Evolutionary conservation across 1,140 invertebrate genomes (phyloP).

Genomic region (Drosophila sechellia): DNA sequence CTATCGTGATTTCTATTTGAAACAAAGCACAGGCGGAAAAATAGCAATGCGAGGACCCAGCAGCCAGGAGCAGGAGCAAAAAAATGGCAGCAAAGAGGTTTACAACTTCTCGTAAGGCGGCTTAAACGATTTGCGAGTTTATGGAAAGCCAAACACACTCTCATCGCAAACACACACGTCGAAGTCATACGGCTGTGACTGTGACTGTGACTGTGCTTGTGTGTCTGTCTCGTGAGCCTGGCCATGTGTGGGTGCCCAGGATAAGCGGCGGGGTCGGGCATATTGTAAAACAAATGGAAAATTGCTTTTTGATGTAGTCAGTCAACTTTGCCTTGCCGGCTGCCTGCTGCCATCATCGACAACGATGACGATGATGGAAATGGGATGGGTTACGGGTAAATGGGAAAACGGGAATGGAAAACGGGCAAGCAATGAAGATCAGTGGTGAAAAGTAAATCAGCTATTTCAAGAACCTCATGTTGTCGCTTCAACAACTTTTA

Average conservation of each 20-base stretch:
- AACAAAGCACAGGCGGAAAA: constrained; percentile 34
- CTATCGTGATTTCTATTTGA: constrained; percentile 66
- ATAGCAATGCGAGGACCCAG: constrained; percentile 17
- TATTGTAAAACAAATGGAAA: constrained; percentile 80
- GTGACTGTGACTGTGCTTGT: neutral
- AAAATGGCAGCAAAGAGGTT: constrained; percentile 73
- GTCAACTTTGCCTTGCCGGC: constrained; percentile 59
- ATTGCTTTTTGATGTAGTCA: constrained; percentile 82
- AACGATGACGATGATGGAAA: constrained; percentile 23
- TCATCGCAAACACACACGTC: constrained; percentile 53
- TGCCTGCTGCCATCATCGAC: constrained; percentile 58
- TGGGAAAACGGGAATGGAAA: constrained; percentile 24
- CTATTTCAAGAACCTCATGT: neutral
- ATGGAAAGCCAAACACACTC: constrained; percentile 81
- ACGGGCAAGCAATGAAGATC: constrained; percentile 4
- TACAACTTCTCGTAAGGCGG: constrained; percentile 80
- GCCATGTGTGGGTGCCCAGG: constrained; percentile 24
- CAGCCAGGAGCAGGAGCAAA: constrained; percentile 11
- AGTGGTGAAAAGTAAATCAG: neutral
- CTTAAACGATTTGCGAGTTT: constrained; percentile 82
- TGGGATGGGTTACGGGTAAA: constrained; percentile 11
- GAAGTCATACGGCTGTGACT: constrained; percentile 28
- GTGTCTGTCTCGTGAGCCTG: constrained; percentile 2
- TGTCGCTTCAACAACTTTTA: neutral
- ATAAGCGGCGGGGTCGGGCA: constrained; percentile 38